These are phyloP conservation scores for Rhabditoides inermis DNA, from an alignment of 2,888 invertebrate species.

Conservation along the genomic window DNA sequence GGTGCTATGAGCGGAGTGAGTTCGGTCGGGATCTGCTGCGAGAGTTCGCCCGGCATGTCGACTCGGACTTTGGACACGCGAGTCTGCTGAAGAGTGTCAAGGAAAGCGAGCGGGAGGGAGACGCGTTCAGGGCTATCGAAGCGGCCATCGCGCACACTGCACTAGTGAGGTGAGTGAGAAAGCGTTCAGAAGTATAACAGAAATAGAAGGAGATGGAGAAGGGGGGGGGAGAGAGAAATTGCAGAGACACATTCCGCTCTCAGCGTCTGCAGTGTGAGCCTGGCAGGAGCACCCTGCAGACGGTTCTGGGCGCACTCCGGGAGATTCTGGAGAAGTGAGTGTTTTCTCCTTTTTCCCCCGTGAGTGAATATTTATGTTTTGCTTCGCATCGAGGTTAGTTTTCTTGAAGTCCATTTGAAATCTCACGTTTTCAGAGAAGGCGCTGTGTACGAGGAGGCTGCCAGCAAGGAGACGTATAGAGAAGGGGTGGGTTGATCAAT, in stretches of 20 bases:
- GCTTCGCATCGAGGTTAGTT: too few species aligned
- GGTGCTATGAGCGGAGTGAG: slow-evolving; percentile 34
- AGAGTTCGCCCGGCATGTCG: slow-evolving; percentile 31
- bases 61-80: slow-evolving; percentile 39
- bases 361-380: too few species aligned
- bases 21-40: slow-evolving; percentile 35
- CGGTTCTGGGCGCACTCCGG: neutral
- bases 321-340: slow-evolving; percentile 3
- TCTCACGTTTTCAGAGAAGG: too few species aligned
- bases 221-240: too few species aligned
- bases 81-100: slow-evolving; percentile 27
- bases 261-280: slow-evolving; percentile 5
- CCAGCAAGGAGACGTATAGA: slow-evolving; percentile 12
- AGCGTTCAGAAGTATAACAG: too few species aligned
- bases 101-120: slow-evolving; percentile 14
- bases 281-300: neutral
- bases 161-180: slow-evolving; percentile 15
- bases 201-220: too few species aligned
- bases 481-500: slow-evolving; percentile 16
- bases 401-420: too few species aligned
- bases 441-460: too few species aligned
- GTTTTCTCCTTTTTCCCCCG: too few species aligned
- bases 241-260: slow-evolving; percentile 9
- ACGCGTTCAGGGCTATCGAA: slow-evolving; percentile 13
- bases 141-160: slow-evolving; percentile 27